These are phyloP conservation scores for Pangasius krempfi DNA, from an alignment of 2,797 vertebrate genomes.

Conservation along the genomic window DNA sequence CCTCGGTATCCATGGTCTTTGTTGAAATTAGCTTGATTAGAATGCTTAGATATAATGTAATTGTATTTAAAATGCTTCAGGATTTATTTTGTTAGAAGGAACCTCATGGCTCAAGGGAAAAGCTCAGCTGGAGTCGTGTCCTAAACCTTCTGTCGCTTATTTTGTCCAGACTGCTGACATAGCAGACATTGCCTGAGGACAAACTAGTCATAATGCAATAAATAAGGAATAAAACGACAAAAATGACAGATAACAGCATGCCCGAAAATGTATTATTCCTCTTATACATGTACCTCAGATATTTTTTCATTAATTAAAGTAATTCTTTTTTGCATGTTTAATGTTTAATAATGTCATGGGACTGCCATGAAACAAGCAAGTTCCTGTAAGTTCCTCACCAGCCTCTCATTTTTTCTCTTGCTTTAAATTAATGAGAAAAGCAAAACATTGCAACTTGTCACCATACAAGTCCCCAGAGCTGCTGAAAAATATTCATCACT, in stretches of 20 bases:
- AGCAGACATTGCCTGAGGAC: slow-evolving; percentile 9
- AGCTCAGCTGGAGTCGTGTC: slow-evolving; percentile 68
- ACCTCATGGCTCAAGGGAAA: slow-evolving; percentile 59
- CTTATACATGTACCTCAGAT: neutral
- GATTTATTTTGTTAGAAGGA: neutral
- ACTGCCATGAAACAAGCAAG: too few species aligned
- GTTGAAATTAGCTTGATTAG: neutral
- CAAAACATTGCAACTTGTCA: neutral
- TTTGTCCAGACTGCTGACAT: slow-evolving; percentile 52
- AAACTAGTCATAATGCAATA: neutral
- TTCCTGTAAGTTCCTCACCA: neutral
- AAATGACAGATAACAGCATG: neutral
- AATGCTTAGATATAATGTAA: neutral
- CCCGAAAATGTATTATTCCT: neutral
- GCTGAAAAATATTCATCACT: neutral
- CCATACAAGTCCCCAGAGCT: neutral
- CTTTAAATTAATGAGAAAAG: neutral
- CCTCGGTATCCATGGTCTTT: neutral
- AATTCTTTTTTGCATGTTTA: neutral
- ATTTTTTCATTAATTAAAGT: neutral
- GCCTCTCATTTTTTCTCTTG: neutral
- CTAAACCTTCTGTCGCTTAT: slow-evolving; percentile 67
- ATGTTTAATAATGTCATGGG: too few species aligned
- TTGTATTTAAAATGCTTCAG: neutral
- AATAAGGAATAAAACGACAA: neutral